phyloP scores from a whole-genome alignment of 1,140 invertebrate genomes.

The Geopemphigus sp. region DNA sequence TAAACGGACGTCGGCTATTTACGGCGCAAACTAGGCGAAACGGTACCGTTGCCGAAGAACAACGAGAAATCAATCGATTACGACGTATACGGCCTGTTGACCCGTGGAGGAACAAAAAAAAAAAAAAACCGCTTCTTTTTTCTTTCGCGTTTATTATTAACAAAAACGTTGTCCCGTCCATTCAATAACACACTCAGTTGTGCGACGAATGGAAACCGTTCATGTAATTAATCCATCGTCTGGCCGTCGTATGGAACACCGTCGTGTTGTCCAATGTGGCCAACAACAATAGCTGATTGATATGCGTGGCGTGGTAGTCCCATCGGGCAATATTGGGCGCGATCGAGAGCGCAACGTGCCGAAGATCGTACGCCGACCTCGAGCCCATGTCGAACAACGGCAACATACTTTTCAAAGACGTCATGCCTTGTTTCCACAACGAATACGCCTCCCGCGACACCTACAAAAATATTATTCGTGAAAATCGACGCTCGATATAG shows the following conservation, averaged over 20 bases:
- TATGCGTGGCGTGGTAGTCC: conserved; percentile 98
- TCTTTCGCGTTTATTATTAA: neutral
- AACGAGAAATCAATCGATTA: too few relatives aligned
- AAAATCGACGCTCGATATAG: too few relatives aligned
- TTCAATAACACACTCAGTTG: conserved; percentile 64
- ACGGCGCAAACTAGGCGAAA: too few relatives aligned
- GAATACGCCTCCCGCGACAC: conserved; percentile 64
- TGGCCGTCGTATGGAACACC: conserved; percentile 78
- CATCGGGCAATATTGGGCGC: conserved; percentile 90
- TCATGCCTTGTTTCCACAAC: conserved; percentile 83
- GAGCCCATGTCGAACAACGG: conserved; percentile 93
- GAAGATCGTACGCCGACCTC: conserved; percentile 93
- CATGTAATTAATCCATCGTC: conserved; percentile 95
- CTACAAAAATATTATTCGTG: neutral
- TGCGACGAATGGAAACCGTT: conserved; percentile 89
- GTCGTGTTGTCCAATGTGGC: conserved; percentile 83
- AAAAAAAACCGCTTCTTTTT: too few relatives aligned
- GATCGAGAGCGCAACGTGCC: conserved; percentile 84
- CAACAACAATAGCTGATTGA: conserved; percentile 90
- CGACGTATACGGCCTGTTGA: too few relatives aligned
- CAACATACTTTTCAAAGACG: conserved; percentile 84
- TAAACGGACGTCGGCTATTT: too few relatives aligned
- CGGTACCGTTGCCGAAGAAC: too few relatives aligned
- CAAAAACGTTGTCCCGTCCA: neutral
- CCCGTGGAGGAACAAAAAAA: too few relatives aligned